These are phyloP conservation scores for Echiichthys vipera DNA, from an alignment of 2,797 vertebrate genomes.

Conservation along the genomic window DNA sequence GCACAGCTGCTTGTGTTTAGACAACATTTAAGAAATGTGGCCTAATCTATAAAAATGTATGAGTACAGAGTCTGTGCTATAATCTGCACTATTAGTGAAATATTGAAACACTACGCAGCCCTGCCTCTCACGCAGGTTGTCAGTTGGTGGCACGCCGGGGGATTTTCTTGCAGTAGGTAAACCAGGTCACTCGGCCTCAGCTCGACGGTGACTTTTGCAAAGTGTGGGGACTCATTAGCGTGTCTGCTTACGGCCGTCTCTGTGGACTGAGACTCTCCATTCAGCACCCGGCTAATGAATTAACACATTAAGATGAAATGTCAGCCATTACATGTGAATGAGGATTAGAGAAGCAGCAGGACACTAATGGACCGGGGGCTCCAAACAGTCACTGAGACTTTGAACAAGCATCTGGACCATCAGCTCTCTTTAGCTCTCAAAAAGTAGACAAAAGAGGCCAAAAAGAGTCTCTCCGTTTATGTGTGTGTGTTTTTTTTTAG, in stretches of 20 bases:
- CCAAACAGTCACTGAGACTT: constrained; percentile 70
- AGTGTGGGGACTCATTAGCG: constrained; percentile 71
- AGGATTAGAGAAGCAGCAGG: constrained; percentile 89
- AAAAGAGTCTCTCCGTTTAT: constrained; percentile 18
- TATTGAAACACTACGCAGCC: neutral
- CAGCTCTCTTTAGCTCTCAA: constrained; percentile 38
- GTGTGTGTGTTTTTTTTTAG: neutral
- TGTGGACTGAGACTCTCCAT: constrained; percentile 71
- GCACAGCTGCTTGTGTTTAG: neutral
- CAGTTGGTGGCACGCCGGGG: constrained; percentile 3
- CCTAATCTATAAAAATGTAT: too few species aligned
- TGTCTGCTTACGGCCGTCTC: constrained; percentile 74
- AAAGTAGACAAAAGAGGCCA: constrained; percentile 45
- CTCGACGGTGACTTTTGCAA: constrained; percentile 36
- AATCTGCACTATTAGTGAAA: neutral
- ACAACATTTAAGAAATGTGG: neutral
- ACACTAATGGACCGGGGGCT: constrained; percentile 82
- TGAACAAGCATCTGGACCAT: constrained; percentile 77
- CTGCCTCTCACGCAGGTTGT: neutral
- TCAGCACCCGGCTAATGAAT: constrained; percentile 80
- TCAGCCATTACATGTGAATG: constrained; percentile 86
- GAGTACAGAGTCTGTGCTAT: too few species aligned
- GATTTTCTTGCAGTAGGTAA: constrained; percentile 57
- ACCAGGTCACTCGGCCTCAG: constrained; percentile 35
- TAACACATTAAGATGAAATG: constrained; percentile 86